These are phyloP conservation scores for Neodon shergylaensis DNA, from an alignment of 2,113 vertebrate genomes.

Conservation along the genomic window DNA sequence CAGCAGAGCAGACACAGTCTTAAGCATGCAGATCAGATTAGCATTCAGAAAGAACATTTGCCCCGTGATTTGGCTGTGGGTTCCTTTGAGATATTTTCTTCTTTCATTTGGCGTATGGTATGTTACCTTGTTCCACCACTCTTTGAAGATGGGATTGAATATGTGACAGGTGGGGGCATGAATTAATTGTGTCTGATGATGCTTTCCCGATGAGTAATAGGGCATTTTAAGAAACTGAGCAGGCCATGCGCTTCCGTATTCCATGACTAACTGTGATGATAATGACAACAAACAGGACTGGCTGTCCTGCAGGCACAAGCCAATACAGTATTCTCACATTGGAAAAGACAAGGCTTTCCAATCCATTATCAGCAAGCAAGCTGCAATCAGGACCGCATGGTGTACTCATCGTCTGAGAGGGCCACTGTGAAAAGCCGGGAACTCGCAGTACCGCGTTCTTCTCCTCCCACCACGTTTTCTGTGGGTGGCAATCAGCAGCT, in stretches of 20 bases:
- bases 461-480: constrained; percentile 54
- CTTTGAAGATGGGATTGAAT: background rate
- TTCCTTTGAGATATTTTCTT: constrained; percentile 43
- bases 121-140: constrained; percentile 53
- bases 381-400: constrained; percentile 33
- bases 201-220: constrained; percentile 12
- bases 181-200: constrained; percentile 21
- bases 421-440: constrained; percentile 72
- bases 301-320: constrained; percentile 25
- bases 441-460: constrained; percentile 32
- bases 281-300: constrained; percentile 39
- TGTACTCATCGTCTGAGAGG: constrained; percentile 38
- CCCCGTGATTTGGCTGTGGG: background rate
- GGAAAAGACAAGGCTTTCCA: constrained; percentile 50
- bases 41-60: background rate
- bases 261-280: constrained; percentile 19
- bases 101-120: constrained; percentile 27
- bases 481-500: constrained; percentile 73
- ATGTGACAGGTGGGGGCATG: constrained; percentile 59
- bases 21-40: background rate
- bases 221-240: constrained; percentile 8
- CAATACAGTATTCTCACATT: constrained; percentile 64
- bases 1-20: constrained; percentile 18
- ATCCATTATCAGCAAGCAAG: constrained; percentile 61
- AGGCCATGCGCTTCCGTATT: background rate